phyloP scores from a whole-genome alignment of 2,888 invertebrate genomes.

The Meandrusa payeni region DNA sequence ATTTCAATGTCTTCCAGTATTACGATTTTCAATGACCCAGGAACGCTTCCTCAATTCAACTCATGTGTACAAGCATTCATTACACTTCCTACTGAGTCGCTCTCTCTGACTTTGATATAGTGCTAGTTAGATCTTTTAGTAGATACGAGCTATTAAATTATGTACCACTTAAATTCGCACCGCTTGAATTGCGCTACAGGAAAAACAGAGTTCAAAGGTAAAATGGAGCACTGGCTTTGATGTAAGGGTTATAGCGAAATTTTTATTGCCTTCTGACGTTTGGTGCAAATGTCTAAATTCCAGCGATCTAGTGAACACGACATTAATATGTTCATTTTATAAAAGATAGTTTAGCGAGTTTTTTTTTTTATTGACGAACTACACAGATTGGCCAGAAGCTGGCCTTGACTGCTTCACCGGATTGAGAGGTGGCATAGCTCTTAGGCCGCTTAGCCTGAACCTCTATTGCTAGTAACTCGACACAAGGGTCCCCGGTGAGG shows the following conservation, averaged over 20 bases:
- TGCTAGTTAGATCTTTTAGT: conserved; percentile 53
- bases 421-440: no score
- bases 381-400: no score
- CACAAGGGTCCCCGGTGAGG: no score
- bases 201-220: conserved; percentile 24
- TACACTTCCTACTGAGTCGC: conserved; percentile 56
- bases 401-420: no score
- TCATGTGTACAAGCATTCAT: conserved; percentile 47
- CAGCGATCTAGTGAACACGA: conserved; percentile 12
- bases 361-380: no score
- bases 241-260: conserved; percentile 15
- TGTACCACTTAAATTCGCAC: conserved; percentile 24
- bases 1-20: conserved; percentile 27
- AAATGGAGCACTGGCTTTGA: conserved; percentile 24
- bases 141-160: conserved; percentile 45
- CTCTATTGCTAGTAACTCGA: no score
- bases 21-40: conserved; percentile 35
- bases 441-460: no score
- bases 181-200: conserved; percentile 18
- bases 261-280: conserved; percentile 17
- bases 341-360: no score
- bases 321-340: no score
- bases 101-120: conserved; percentile 55
- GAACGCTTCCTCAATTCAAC: conserved; percentile 44
- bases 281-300: conserved; percentile 15